Conservation (phyloP, 2,113 vertebrate genomes). For the Sarotherodon lohbergeri region DNA sequence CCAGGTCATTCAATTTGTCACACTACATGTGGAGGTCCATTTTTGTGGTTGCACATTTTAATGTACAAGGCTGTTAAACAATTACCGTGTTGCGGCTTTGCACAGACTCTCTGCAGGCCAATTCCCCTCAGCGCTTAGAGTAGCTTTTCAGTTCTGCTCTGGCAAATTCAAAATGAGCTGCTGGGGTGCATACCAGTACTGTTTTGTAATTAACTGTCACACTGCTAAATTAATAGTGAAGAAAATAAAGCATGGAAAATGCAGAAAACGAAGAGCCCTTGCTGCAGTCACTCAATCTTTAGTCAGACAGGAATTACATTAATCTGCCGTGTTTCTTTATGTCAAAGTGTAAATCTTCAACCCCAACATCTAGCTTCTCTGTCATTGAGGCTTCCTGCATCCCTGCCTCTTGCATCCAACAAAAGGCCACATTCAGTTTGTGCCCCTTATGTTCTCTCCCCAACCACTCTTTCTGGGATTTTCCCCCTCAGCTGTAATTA, state of each 20-base stretch:
- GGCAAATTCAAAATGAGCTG: conserved; percentile 48
- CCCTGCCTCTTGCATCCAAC: background rate
- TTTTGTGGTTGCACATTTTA: background rate
- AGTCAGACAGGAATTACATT: background rate
- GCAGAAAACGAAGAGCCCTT: background rate
- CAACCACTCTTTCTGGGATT: background rate
- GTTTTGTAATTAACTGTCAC: conserved; percentile 58
- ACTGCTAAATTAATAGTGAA: conserved; percentile 31
- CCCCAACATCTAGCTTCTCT: background rate
- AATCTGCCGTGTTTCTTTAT: background rate
- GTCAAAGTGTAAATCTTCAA: background rate
- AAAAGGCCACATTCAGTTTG: background rate
- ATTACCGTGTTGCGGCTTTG: conserved; percentile 24
- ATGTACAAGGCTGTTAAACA: conserved; percentile 30
- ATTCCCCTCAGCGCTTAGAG: conserved; percentile 9
- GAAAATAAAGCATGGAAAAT: background rate
- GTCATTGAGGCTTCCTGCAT: background rate
- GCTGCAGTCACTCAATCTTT: background rate
- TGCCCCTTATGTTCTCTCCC: background rate
- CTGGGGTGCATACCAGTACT: conserved; percentile 24
- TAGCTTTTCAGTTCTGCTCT: conserved; percentile 36
- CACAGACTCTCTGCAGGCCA: background rate
- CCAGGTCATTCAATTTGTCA: background rate
- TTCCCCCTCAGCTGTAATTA: conserved; percentile 40
- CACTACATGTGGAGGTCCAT: background rate